Conservation (phyloP, 2,113 vertebrate genomes). For the Platysternon megacephalum region DNA sequence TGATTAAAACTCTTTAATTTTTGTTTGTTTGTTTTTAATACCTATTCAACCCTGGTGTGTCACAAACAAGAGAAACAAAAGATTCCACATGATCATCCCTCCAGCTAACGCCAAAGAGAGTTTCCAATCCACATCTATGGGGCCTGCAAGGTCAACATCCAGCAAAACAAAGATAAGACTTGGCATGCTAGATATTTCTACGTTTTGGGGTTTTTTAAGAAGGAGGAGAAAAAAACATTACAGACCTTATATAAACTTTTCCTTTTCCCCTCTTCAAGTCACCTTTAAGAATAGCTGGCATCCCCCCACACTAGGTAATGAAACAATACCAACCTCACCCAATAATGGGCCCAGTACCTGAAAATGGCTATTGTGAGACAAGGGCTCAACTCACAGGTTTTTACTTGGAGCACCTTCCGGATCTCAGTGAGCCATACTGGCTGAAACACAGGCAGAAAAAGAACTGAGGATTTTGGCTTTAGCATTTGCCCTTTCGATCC, state of each 20-base stretch:
- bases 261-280: background rate
- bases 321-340: background rate
- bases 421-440: constrained; percentile 67
- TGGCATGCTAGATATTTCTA: background rate
- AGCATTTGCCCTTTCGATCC: constrained; percentile 60
- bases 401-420: constrained; percentile 61
- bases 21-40: background rate
- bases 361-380: background rate
- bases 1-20: background rate
- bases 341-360: background rate
- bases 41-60: background rate
- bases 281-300: background rate
- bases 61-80: background rate
- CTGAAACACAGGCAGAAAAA: constrained; percentile 66
- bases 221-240: background rate
- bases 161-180: background rate
- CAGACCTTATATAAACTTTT: background rate
- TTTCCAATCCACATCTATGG: background rate
- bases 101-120: background rate
- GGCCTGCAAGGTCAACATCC: background rate
- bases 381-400: constrained; percentile 66
- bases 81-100: background rate
- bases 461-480: background rate
- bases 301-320: background rate
- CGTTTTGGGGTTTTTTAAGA: background rate